These are phyloP conservation scores for Calyptomena viridis DNA, from an alignment of 2,113 vertebrate species.

Conservation along the genomic window DNA sequence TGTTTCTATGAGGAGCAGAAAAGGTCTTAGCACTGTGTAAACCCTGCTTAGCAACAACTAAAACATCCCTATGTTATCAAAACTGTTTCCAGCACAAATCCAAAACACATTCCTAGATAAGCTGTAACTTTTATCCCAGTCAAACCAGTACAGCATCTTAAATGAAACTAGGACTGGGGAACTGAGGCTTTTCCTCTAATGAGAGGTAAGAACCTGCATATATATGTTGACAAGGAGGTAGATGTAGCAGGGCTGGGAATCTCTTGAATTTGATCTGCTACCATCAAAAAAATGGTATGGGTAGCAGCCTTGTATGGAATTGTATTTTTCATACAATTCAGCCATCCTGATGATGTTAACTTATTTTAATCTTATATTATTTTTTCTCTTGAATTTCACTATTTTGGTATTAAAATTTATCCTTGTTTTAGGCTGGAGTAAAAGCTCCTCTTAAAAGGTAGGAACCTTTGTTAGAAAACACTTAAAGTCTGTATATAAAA, in stretches of 20 bases:
- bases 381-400: neutral
- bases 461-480: neutral
- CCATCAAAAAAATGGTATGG: neutral
- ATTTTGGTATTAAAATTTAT: neutral
- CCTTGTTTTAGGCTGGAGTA: neutral
- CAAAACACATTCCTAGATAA: accelerated
- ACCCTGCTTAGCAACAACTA: neutral
- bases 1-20: neutral
- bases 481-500: neutral
- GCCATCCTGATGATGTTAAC: neutral
- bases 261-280: neutral
- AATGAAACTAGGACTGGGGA: neutral
- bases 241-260: neutral
- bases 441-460: neutral
- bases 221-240: neutral
- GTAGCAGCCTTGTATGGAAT: neutral
- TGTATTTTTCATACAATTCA: neutral
- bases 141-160: neutral
- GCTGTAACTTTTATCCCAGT: neutral
- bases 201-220: neutral
- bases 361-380: neutral
- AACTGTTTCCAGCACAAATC: neutral
- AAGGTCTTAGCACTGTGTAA: neutral
- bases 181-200: accelerated
- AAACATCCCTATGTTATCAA: neutral